Evolutionary conservation across 2,797 vertebrate species (phyloP).

Genomic region (Hozukius guyotensis): DNA sequence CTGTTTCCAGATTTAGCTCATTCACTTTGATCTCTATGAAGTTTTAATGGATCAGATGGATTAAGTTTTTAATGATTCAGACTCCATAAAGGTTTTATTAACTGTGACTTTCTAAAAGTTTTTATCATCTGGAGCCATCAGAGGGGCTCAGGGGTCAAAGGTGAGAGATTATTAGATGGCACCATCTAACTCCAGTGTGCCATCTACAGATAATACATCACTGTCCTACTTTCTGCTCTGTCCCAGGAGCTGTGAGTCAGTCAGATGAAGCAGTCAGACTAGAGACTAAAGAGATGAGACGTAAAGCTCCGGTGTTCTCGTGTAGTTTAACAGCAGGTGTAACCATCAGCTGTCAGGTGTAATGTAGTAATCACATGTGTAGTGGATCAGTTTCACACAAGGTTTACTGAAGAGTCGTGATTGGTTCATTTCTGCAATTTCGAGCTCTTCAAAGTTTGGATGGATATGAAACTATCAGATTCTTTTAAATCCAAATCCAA

Average conservation of each 20-base stretch:
- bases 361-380: neutral
- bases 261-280: neutral
- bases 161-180: conserved; percentile 20
- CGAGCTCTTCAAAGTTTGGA: too few species aligned
- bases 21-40: neutral
- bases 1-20: neutral
- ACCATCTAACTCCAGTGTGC: neutral
- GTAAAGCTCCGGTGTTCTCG: neutral
- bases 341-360: neutral
- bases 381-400: neutral
- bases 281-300: neutral
- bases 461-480: too few species aligned
- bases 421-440: too few species aligned
- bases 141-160: conserved; percentile 4
- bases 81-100: conserved; percentile 19
- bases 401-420: neutral
- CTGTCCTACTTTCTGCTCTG: neutral
- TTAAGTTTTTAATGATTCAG: conserved; percentile 19
- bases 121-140: conserved; percentile 16
- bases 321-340: neutral
- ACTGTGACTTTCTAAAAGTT: conserved; percentile 18
- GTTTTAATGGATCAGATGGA: conserved; percentile 26
- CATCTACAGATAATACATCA: neutral
- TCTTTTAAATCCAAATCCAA: too few species aligned
- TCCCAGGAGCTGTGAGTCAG: neutral